These are phyloP conservation scores for Eidolon dupreanum DNA, from an alignment of 2,797 vertebrate species.

Conservation along the genomic window DNA sequence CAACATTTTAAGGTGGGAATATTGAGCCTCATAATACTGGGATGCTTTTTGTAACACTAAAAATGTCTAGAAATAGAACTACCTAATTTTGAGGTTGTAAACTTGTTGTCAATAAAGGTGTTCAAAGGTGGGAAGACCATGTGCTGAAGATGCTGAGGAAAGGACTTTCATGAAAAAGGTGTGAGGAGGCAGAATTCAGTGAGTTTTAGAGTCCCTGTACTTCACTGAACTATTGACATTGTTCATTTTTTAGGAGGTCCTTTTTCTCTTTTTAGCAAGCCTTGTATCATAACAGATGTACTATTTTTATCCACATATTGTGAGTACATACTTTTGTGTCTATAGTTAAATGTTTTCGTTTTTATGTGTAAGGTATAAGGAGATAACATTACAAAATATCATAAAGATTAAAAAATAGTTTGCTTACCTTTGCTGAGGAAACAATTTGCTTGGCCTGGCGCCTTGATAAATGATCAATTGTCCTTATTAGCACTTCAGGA, in stretches of 20 bases:
- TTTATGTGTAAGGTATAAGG: not conserved
- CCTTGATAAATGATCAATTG: conserved; percentile 90
- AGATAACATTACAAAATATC: not conserved
- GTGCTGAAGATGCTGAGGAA: not conserved
- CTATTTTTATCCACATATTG: conserved; percentile 49
- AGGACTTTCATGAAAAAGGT: not conserved
- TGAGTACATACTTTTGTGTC: not conserved
- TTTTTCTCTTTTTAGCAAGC: not conserved
- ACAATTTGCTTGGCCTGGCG: conserved; percentile 93
- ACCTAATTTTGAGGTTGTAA: not conserved
- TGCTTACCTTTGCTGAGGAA: conserved; percentile 93
- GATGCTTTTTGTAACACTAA: not conserved
- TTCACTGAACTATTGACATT: not conserved
- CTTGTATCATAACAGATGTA: not conserved
- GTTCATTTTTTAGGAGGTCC: not conserved
- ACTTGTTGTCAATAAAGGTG: not conserved
- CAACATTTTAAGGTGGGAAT: not conserved
- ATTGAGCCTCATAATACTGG: not conserved
- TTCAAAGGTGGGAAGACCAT: not conserved
- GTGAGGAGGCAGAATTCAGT: not conserved
- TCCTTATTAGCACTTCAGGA: conserved; percentile 87
- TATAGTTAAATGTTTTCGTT: not conserved
- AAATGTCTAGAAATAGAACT: not conserved
- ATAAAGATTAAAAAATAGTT: not conserved
- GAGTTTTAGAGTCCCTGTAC: not conserved